A percentile compares a stretch with the other conserved stretches of the same genome.
Conservation (phyloP, 2,113 vertebrate genomes). For the Etheostoma spectabile region DNA sequence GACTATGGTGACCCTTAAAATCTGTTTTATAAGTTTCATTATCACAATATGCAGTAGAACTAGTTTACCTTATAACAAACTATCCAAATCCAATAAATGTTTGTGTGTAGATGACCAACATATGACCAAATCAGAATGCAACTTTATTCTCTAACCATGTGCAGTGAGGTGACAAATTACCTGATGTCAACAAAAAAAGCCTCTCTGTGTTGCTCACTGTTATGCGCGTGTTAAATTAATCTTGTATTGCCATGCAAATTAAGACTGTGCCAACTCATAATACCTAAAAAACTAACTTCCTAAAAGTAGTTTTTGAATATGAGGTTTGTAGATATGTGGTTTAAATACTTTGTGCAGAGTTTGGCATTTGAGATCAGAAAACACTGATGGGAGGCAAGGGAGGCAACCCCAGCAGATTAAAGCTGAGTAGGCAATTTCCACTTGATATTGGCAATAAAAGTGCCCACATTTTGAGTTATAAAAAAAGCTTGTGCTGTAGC, state of each 20-base stretch:
- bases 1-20: not conserved
- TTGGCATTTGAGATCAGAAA: slow-evolving; percentile 33
- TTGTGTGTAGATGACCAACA: not conserved
- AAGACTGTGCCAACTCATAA: slow-evolving; percentile 15
- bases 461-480: slow-evolving; percentile 7
- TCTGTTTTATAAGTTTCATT: not conserved
- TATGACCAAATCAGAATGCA: slow-evolving; percentile 7
- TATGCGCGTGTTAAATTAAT: slow-evolving; percentile 21
- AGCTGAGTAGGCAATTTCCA: slow-evolving; percentile 34
- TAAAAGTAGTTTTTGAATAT: not conserved
- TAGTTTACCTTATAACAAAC: not conserved
- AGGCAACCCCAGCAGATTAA: slow-evolving; percentile 27
- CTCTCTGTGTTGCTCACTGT: slow-evolving; percentile 27
- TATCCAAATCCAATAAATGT: not conserved
- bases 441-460: slow-evolving; percentile 26
- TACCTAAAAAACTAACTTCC: slow-evolving; percentile 14
- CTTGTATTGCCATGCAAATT: slow-evolving; percentile 11
- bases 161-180: not conserved
- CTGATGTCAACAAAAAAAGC: slow-evolving; percentile 22
- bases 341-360: slow-evolving; percentile 16
- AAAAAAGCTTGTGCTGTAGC: not conserved
- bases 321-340: slow-evolving; percentile 11
- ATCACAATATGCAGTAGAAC: not conserved
- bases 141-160: not conserved
- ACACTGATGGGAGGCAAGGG: slow-evolving; percentile 15